Evolutionary conservation across 2,888 invertebrate species (phyloP), one percentile per base, ranked within the genome.

Genomic region (Drosophila cracens): DNA sequence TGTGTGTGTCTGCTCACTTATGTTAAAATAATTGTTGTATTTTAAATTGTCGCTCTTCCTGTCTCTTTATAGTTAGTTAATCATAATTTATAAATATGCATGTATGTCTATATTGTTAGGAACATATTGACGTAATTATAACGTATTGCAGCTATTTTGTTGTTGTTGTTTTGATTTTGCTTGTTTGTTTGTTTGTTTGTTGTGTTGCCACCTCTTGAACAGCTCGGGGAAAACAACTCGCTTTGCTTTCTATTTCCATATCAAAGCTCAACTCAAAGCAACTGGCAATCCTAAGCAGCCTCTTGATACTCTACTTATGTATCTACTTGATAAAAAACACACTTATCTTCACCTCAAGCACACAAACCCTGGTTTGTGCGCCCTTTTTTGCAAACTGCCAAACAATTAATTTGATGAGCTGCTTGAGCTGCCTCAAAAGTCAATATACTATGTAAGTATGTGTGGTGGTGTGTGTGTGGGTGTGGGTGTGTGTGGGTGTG

Each of bases 111-210:
- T 91, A 90, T 92, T 92, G 92, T 81, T 93, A 93, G 93, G 93
- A 93, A 93, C 93, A 93, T 93, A 93, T 87, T 93, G 93, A 93
- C 93, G 91, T 92, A 92, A 93, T 92, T 90, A 81, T 89, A 92
- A 92, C 92, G 93, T 93, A 93, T 93, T 93, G 93, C 93, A 93
- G 92, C 93, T 93, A 92, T 93, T 92, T 81, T 76, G 66, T 57
- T 52, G 29, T 61, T 61, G n/a, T 51, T 59, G 38, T 62, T n/a
- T 34, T 46, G 38, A 48, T 10, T 65, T 33, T 25, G 21, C 21
- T 27, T 13, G 31, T 43, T 56, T 49, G 46, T 46, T 18, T 52
- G 27, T 40, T 58, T 48, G 36, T 36, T 36, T 18, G 18, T 46
- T 2, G n/a, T 67, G 53, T 48, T 49, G 64, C 66, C 59, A 25